A percentile compares a stretch with the other conserved stretches of the same genome.
Evolutionary conservation across 2,113 vertebrate genomes (phyloP).

Genomic region (Corvus moneduloides): DNA sequence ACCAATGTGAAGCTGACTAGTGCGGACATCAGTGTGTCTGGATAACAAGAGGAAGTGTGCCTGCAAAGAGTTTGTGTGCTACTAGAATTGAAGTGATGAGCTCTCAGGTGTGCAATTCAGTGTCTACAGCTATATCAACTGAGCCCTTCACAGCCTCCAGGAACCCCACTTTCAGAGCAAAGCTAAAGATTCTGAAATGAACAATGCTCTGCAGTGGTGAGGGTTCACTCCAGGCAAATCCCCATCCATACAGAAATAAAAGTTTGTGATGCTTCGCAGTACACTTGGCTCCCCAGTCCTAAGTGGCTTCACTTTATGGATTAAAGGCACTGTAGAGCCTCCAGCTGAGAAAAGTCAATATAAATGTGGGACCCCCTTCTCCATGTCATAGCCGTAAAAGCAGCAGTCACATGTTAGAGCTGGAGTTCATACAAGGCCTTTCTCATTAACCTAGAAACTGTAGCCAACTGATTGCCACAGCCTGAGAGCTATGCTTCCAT

Average conservation of each 20-base stretch:
- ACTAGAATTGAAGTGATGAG: background rate
- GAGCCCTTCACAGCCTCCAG: background rate
- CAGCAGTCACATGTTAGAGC: background rate
- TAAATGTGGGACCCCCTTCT: background rate
- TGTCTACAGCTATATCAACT: accelerated
- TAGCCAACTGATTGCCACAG: background rate
- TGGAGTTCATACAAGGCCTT: background rate
- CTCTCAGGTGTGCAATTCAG: background rate
- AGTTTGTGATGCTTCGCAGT: background rate
- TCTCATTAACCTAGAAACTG: constrained; percentile 2
- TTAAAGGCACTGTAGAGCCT: background rate
- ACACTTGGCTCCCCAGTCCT: background rate
- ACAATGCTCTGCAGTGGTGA: background rate
- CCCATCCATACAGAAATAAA: background rate
- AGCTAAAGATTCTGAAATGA: background rate
- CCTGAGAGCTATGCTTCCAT: background rate
- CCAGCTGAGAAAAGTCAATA: background rate
- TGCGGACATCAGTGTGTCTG: background rate
- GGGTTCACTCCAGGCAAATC: background rate
- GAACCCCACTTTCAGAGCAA: background rate
- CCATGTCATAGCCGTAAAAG: background rate
- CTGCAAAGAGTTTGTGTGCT: background rate
- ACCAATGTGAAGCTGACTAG: background rate
- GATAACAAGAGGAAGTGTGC: background rate
- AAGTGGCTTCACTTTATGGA: background rate